These are phyloP conservation scores for Mionectes olivaceus DNA, from an alignment of 2,797 vertebrate genomes.

Conservation along the genomic window DNA sequence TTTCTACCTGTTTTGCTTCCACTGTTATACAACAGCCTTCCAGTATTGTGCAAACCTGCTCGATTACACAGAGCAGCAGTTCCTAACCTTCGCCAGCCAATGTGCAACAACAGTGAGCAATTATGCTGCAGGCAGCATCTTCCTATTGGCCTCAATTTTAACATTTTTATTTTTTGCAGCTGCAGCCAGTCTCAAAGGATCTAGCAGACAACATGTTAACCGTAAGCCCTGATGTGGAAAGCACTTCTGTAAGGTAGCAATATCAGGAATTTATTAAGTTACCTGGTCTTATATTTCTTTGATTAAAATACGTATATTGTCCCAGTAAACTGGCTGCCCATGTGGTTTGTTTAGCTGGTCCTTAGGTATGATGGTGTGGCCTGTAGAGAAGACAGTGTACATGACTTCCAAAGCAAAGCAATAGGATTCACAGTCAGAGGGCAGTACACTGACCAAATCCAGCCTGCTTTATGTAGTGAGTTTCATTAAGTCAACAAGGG, in stretches of 20 bases:
- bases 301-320: neutral
- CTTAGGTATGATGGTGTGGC: neutral
- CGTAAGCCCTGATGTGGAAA: neutral
- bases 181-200: conserved; percentile 37
- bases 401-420: neutral
- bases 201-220: neutral
- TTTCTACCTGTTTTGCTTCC: conserved; percentile 21
- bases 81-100: conserved; percentile 18
- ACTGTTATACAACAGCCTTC: conserved; percentile 1
- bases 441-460: neutral
- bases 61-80: conserved; percentile 27
- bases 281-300: neutral
- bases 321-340: neutral
- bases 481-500: neutral
- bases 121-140: conserved; percentile 45
- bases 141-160: conserved; percentile 41
- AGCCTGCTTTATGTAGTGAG: neutral
- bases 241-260: neutral
- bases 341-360: neutral
- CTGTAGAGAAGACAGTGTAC: neutral
- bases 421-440: neutral
- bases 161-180: conserved; percentile 20
- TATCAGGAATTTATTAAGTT: neutral
- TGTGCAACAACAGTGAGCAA: conserved; percentile 12
- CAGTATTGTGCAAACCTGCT: neutral